phyloP scores from a whole-genome alignment of 1,140 invertebrate genomes.

The Drosophila repletoides region DNA sequence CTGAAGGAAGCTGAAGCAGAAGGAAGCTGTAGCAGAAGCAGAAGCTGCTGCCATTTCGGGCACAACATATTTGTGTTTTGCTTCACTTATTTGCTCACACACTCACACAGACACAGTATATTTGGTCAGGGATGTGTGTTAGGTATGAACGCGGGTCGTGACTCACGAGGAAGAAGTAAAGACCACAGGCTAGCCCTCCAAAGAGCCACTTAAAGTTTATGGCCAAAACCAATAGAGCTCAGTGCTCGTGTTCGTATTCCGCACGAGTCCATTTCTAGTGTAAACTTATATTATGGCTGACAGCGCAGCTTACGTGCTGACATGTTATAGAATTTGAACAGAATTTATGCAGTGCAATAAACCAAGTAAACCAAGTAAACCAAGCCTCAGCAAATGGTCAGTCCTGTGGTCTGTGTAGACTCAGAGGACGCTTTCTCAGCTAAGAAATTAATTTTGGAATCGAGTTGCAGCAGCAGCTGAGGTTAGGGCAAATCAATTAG shows the following conservation, averaged over 20 bases:
- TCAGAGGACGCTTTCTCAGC: constrained; percentile 29
- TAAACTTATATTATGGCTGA: constrained; percentile 39
- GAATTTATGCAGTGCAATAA: constrained; percentile 66
- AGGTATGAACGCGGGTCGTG: no score
- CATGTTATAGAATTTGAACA: constrained; percentile 56
- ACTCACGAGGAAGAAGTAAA: no score
- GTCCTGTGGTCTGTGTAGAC: constrained; percentile 4
- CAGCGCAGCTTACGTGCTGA: constrained; percentile 49
- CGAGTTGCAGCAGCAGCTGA: background rate
- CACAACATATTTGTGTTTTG: constrained; percentile 49
- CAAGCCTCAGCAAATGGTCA: constrained; percentile 14
- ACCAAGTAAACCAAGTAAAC: constrained; percentile 28
- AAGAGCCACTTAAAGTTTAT: no score
- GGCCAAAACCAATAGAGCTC: no score
- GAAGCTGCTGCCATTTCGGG: constrained; percentile 27
- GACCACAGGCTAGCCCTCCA: no score
- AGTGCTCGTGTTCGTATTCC: no score
- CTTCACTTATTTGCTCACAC: constrained; percentile 31
- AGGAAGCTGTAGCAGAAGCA: background rate
- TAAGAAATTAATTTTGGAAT: constrained; percentile 53
- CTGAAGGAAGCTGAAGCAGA: background rate
- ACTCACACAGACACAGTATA: background rate
- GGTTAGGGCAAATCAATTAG: constrained; percentile 55
- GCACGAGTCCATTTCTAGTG: no score
- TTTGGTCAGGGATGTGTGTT: no score